A percentile compares a stretch with the other conserved stretches of the same genome.
Evolutionary conservation across 2,113 vertebrate genomes (phyloP).

Genomic region (Corythornis madagascariensis): DNA sequence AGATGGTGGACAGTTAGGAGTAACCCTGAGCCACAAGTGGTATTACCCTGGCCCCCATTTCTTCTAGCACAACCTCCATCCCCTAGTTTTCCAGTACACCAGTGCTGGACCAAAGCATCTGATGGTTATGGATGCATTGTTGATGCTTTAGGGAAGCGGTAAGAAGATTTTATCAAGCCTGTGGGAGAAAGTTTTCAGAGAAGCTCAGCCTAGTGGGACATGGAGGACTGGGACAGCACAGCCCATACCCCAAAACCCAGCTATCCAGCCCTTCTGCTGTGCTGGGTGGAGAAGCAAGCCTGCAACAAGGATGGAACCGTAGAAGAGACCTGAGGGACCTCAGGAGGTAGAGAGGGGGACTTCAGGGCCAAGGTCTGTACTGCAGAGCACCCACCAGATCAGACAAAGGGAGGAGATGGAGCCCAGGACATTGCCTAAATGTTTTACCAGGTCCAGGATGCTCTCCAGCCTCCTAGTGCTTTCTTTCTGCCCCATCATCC

Average conservation of each 20-base stretch:
- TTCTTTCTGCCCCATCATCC: not conserved
- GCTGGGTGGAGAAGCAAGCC: not conserved
- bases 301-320: not conserved
- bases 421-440: fast-evolving
- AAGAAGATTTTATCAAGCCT: not conserved
- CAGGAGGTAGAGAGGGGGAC: not conserved
- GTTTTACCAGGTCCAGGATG: not conserved
- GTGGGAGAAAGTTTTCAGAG: not conserved
- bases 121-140: not conserved
- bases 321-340: not conserved
- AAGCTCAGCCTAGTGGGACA: not conserved
- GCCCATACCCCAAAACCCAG: not conserved
- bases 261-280: not conserved
- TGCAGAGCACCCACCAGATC: not conserved
- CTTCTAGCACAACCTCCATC: not conserved
- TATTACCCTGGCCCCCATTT: not conserved
- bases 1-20: not conserved
- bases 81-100: not conserved
- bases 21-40: not conserved
- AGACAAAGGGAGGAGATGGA: not conserved
- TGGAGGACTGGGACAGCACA: not conserved
- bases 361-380: not conserved
- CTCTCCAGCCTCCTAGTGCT: not conserved
- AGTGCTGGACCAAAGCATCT: not conserved
- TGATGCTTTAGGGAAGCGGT: not conserved